Base-by-base conservation (phyloP, 2,113 vertebrate species). In the Hydrolagus affinis region DNA sequence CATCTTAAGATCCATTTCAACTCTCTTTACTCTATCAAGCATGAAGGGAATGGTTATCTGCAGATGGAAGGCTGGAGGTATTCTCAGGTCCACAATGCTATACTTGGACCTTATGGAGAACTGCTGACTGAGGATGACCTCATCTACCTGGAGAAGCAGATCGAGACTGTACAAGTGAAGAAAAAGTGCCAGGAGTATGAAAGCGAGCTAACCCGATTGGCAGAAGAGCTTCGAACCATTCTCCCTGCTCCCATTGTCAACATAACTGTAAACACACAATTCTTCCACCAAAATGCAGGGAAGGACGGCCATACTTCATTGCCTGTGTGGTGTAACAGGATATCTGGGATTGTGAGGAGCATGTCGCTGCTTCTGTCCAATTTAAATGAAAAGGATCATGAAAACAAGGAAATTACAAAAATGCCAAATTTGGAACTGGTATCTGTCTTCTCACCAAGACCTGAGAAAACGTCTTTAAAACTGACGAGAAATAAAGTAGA, bases 21-120 rank as follows among this genome's bases (percentile, higher is more conserved):
- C 10, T 87, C 6, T 74, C 25, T 77, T 23, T 77, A 71, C 69
- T 44, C 85, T 85, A 72, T 72, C 87, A 94, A 93, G 93, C 93
- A 89, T 93, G 32, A 91, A 71, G 91, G 92, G 73, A 92, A 86
- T 86, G 90, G 87, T 88, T 92, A 89, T 88, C 87, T 90, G 88
- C 94, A 94, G 89, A 90, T 91, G n/a, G 92, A 92, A 0, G 91
- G 90, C 89, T 98, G 97, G 96, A 91, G 92, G 85, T 98, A 95
- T 90, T 98, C 96, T 0, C 93, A 94, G 86, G 90, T 93, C 17
- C 95, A 95, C 91, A 96, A 95, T 87, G 97, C 96, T 87, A 93
- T 98, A 90, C 92, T 98, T 90, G 97, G 97, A 19, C 97, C 97
- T 64, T 99, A 94, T 23, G 97, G 97, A 86, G 97, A 98, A 90